These are phyloP conservation scores for Pseudopodoces humilis DNA, from an alignment of 2,113 vertebrate genomes.

Conservation along the genomic window DNA sequence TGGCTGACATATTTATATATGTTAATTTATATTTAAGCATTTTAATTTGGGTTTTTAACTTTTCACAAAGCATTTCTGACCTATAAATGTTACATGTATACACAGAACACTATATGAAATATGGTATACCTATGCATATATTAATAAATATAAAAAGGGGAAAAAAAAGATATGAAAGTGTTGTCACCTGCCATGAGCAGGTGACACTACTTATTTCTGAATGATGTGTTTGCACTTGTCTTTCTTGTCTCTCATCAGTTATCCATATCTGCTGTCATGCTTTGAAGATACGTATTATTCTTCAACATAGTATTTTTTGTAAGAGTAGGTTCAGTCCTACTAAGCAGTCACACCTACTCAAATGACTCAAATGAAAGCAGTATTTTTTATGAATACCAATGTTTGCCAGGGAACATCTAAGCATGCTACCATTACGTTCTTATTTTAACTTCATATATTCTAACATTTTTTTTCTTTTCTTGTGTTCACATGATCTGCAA, in stretches of 20 bases:
- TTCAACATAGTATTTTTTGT: constrained; percentile 39
- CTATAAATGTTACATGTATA: neutral
- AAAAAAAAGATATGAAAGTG: neutral
- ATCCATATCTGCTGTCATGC: constrained; percentile 19
- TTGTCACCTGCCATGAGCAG: constrained; percentile 4
- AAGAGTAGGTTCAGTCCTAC: constrained; percentile 41
- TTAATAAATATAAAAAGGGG: neutral
- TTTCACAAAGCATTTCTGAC: neutral
- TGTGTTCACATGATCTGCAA: neutral
- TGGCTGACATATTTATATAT: neutral
- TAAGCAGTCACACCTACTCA: constrained; percentile 60
- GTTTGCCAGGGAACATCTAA: constrained; percentile 37
- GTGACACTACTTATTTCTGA: constrained; percentile 40
- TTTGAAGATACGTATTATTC: constrained; percentile 36
- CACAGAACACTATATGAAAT: neutral
- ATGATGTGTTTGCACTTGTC: constrained; percentile 56
- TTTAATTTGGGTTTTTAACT: neutral
- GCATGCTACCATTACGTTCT: constrained; percentile 3
- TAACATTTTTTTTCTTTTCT: neutral
- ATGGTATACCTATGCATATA: neutral
- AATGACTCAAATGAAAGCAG: constrained; percentile 56
- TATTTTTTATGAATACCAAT: constrained; percentile 44
- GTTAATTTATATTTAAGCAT: neutral
- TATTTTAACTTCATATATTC: constrained; percentile 38
- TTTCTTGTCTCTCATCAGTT: constrained; percentile 18